Conservation (phyloP, 2,888 invertebrate species). For the Pteria penguin region DNA sequence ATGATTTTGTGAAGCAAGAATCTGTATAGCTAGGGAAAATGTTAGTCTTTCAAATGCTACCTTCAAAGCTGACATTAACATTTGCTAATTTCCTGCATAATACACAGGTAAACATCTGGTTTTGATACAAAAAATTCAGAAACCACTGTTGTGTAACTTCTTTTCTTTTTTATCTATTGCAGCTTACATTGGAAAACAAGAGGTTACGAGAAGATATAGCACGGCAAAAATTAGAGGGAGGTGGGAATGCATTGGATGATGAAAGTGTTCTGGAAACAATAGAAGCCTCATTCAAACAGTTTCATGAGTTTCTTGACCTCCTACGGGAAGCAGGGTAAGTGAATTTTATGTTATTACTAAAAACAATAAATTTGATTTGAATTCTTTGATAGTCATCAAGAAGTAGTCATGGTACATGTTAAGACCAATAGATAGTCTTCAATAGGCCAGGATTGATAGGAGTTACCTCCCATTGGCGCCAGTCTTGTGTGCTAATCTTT, state of each 20-base stretch:
- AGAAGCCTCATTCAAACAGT: conserved; percentile 78
- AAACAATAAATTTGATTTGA: too few relatives aligned
- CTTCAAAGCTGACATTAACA: background rate
- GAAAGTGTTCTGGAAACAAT: conserved; percentile 77
- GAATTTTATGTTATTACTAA: too few relatives aligned
- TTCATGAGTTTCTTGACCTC: conserved; percentile 78
- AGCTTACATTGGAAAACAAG: conserved; percentile 77
- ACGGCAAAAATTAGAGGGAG: conserved; percentile 30
- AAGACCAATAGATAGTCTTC: too few relatives aligned
- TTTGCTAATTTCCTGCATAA: background rate
- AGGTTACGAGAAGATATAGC: conserved; percentile 64
- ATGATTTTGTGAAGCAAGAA: too few relatives aligned
- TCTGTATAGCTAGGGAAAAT: too few relatives aligned
- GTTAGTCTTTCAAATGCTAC: background rate
- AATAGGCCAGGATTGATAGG: too few relatives aligned
- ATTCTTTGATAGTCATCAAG: too few relatives aligned
- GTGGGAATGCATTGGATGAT: conserved; percentile 67
- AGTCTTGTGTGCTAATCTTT: too few relatives aligned
- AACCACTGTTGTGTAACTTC: background rate
- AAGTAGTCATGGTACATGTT: too few relatives aligned
- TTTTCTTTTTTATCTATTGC: conserved; percentile 33
- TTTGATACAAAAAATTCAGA: background rate
- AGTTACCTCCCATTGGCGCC: too few relatives aligned
- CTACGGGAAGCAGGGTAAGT: conserved; percentile 77
- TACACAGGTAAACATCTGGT: background rate